Evolutionary conservation across 2,113 vertebrate genomes (phyloP), one percentile per base, ranked within the genome.

Genomic region (Oncorhynchus clarkii): DNA sequence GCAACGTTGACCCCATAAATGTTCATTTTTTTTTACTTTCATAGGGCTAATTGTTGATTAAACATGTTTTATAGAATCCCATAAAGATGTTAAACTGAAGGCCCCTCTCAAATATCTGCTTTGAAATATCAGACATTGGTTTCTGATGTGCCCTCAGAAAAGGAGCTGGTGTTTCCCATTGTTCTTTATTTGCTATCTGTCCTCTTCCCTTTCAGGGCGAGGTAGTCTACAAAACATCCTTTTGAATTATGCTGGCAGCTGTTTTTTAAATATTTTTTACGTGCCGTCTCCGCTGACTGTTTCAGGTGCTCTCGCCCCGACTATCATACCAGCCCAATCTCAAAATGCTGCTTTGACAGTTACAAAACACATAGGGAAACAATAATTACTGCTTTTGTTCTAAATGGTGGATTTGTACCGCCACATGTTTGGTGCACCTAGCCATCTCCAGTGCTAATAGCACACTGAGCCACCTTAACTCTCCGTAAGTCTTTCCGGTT

Each of bases 401-500:
- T 59, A 79, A 79, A 87, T 87, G 69, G 85, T 72, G 80, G 86
- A 92, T 91, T 91, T 89, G 89, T 89, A 80, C 60, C 82, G 77
- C 83, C 73, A 75, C 85, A 91, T 83, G 88, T 72, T 86, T 82
- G 73, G 65, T 67, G 87, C 82, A 88, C 81, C 88, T 88, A 82
- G 79, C 85, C 70, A 89, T 91, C 88, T 88, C 82, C 78, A 75
- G 26, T 73, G 69, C 84, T 92, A 92, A 93, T 91, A 83, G 86
- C 80, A 86, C 86, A 76, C 76, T 85, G 76, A 89, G 88, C 75
- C 65, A 76, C 78, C 84, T 88, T 81, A 85, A 83, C 88, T 81
- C 81, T 90, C 83, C 84, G 80, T 79, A 74, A 85, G 74, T 89
- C 88, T 88, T 92, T 91, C 89, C 90, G 90, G 89, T 85, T 87